Conservation (phyloP, 2,888 invertebrate genomes). For the Ormyrus pomaceus region DNA sequence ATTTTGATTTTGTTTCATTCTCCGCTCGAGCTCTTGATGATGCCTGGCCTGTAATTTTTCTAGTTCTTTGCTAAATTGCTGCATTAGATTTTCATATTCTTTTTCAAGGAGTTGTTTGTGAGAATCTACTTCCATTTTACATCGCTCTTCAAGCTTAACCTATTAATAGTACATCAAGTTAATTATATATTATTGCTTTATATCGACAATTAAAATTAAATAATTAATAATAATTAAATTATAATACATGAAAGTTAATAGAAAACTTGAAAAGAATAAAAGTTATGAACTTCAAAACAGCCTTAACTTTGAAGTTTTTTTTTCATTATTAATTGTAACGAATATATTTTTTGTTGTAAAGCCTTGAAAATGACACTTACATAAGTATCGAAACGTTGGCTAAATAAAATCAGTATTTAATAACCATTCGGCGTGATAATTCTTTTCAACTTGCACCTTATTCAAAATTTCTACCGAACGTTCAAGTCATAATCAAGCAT, state of each 20-base stretch:
- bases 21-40: constrained; percentile 86
- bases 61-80: constrained; percentile 94
- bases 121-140: constrained; percentile 97
- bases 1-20: constrained; percentile 90
- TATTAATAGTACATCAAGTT: constrained; percentile 45
- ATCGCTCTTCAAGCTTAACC: constrained; percentile 94
- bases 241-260: not conserved
- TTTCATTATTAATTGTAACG: too few relatives aligned
- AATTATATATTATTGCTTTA: not conserved
- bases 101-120: constrained; percentile 96
- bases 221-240: not conserved
- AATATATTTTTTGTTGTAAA: too few relatives aligned
- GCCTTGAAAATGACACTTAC: too few relatives aligned
- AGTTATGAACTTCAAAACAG: too few relatives aligned
- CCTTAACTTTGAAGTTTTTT: too few relatives aligned
- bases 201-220: constrained; percentile 2
- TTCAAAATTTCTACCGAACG: too few relatives aligned
- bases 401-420: too few relatives aligned
- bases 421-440: too few relatives aligned
- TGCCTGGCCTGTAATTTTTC: constrained; percentile 90
- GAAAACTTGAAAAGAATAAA: too few relatives aligned
- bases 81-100: constrained; percentile 95
- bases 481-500: too few relatives aligned
- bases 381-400: too few relatives aligned
- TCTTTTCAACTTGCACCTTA: too few relatives aligned